Evolutionary conservation across 2,113 vertebrate species (phyloP), one percentile per base, ranked within the genome.

Genomic region (Pollachius pollachius): DNA sequence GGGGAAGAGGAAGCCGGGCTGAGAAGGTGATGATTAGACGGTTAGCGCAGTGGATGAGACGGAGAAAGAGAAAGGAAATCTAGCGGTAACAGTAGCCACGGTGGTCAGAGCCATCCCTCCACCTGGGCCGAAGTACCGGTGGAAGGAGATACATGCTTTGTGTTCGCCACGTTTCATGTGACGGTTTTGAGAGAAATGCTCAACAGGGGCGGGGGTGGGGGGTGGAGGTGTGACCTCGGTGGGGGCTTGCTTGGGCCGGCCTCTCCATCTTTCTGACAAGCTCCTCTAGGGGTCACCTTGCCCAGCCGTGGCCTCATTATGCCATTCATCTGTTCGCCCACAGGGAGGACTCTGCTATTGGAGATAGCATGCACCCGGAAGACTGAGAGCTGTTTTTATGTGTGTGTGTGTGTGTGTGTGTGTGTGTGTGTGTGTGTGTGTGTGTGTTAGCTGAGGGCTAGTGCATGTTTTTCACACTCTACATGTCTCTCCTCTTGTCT

Each of bases 201-300:
- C 73, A 54, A 64, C 70, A 71, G 79, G 74, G 68, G 67, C 65
- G 2, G 76, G 76, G 65, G 63, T 67, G 37, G 5, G 5, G 37
- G 57, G 65, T 71, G 74, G 79, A 71, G 11, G 41, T 9, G 41
- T 48, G 74, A 84, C 81, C 83, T 81, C 56, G 74, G 72, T 81
- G 82, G 82, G 81, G 81, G 84, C 78, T 80, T 30, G 76, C 77
- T 83, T 13, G 2, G 41, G 41, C 41, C 11, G 41, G 61, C 64
- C 52, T 52, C 67, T 90, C 84, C 81, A 81, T 89, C 86, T 89
- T 87, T 78, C 71, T 88, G 76, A 81, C 82, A 77, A 9, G 74
- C 80, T 91, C 88, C 90, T 91, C 90, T 90, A 90, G 89, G 77
- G 77, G 78, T 92, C 89, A 92, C 92, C 91, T 93, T 92, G 90